Evolutionary conservation across 2,888 invertebrate genomes (phyloP).

Genomic region (Sclerodermus sp.): DNA sequence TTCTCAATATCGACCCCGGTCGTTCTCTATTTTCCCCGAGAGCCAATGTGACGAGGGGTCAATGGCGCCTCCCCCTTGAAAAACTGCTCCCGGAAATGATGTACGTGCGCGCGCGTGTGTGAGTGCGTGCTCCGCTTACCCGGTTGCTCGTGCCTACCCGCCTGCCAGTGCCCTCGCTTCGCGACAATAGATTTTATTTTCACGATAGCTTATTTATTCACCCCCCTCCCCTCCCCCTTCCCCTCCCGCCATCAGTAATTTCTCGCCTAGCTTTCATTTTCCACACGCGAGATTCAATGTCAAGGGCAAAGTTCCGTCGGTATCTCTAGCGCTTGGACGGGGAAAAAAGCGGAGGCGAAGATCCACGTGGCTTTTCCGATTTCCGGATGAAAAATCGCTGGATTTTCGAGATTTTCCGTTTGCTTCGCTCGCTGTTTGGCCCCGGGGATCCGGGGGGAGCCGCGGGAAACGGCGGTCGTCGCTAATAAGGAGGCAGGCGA

Average conservation of each 20-base stretch:
- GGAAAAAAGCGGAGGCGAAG: too few species aligned
- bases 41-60: conserved; percentile 31
- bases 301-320: too few species aligned
- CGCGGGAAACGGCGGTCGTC: too few species aligned
- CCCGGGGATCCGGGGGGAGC: too few species aligned
- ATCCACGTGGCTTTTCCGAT: neutral
- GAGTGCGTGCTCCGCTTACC: neutral
- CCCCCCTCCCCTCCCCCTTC: conserved; percentile 4
- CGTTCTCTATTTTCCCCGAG: conserved; percentile 28
- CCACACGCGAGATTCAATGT: too few species aligned
- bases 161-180: neutral
- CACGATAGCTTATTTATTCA: conserved; percentile 15
- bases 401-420: too few species aligned
- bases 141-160: neutral
- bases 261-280: too few species aligned
- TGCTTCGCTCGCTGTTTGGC: too few species aligned
- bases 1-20: conserved; percentile 32
- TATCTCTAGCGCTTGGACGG: too few species aligned
- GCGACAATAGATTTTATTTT: conserved; percentile 23
- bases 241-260: too few species aligned
- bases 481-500: too few species aligned
- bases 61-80: conserved; percentile 22
- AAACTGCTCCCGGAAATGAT: conserved; percentile 27
- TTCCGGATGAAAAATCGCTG: too few species aligned
- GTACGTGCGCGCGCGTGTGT: neutral